Percentiles rank a stretch among this genome's conserved stretches.
These are phyloP conservation scores for Alviniconcha strummeri DNA, from an alignment of 2,888 invertebrate genomes.

Conservation along the genomic window DNA sequence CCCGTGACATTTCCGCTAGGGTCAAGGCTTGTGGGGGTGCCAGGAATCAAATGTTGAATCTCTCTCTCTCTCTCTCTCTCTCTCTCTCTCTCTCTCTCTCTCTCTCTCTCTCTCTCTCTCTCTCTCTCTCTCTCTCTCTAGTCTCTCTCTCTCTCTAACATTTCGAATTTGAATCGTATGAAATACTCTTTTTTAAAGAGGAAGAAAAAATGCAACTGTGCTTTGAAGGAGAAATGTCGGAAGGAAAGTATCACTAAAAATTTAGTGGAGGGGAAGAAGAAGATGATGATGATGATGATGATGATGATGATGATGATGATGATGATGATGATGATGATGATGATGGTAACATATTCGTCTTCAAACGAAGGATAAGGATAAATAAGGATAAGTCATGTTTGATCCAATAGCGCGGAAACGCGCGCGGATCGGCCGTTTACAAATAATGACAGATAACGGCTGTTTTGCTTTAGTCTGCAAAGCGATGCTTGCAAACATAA, in stretches of 20 bases:
- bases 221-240: background rate
- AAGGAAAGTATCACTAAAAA: background rate
- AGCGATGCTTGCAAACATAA: too few relatives aligned
- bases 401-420: too few relatives aligned
- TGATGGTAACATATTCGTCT: too few relatives aligned
- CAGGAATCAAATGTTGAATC: background rate
- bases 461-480: too few relatives aligned
- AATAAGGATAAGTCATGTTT: too few relatives aligned
- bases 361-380: too few relatives aligned
- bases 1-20: background rate
- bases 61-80: slow-evolving; percentile 11
- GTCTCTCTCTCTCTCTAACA: background rate
- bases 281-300: too few relatives aligned
- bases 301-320: too few relatives aligned
- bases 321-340: too few relatives aligned
- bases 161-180: too few relatives aligned
- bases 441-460: background rate
- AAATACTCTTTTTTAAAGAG: too few relatives aligned
- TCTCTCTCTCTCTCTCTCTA: background rate
- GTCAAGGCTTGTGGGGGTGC: background rate
- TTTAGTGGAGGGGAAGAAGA: background rate
- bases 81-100: slow-evolving; percentile 20
- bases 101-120: slow-evolving; percentile 25
- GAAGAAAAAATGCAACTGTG: background rate
- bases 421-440: background rate